Conservation (phyloP, 2,888 invertebrate genomes). For the Chrysolina americana region DNA sequence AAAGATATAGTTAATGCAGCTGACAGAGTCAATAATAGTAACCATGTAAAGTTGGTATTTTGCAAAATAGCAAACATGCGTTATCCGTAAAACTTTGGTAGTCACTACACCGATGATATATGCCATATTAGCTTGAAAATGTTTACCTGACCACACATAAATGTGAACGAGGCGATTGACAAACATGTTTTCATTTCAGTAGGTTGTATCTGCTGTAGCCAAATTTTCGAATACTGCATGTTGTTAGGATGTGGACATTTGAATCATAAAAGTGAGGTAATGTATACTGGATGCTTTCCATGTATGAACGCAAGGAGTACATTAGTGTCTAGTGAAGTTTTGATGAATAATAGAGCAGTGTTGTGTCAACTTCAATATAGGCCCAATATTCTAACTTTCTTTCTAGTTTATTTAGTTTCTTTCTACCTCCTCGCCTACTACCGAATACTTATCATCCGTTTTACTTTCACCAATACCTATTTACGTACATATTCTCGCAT, state of each 20-base stretch:
- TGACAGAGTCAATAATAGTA: not conserved
- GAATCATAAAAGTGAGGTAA: not conserved
- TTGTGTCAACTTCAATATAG: too few species aligned
- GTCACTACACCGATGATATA: not conserved
- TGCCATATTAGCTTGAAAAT: not conserved
- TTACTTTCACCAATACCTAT: too few species aligned
- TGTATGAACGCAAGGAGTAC: too few species aligned
- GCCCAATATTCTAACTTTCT: too few species aligned
- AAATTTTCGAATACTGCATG: not conserved
- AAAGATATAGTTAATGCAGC: not conserved
- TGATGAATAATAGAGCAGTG: too few species aligned
- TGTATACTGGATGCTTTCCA: not conserved
- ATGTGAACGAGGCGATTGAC: slow-evolving; percentile 24
- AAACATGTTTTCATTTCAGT: slow-evolving; percentile 29
- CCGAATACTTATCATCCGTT: too few species aligned
- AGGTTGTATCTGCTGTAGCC: not conserved
- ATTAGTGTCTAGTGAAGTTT: too few species aligned
- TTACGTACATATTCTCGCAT: too few species aligned
- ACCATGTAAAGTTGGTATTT: too few species aligned
- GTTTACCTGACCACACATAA: slow-evolving; percentile 27
- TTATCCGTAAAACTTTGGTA: not conserved
- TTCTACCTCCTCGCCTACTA: too few species aligned
- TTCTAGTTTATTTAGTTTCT: too few species aligned
- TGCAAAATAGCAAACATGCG: not conserved
- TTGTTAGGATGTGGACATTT: not conserved